These are phyloP conservation scores for Bergia sp. DNA, from an alignment of 92 coral and sea anemone genomes.

Conservation along the genomic window DNA sequence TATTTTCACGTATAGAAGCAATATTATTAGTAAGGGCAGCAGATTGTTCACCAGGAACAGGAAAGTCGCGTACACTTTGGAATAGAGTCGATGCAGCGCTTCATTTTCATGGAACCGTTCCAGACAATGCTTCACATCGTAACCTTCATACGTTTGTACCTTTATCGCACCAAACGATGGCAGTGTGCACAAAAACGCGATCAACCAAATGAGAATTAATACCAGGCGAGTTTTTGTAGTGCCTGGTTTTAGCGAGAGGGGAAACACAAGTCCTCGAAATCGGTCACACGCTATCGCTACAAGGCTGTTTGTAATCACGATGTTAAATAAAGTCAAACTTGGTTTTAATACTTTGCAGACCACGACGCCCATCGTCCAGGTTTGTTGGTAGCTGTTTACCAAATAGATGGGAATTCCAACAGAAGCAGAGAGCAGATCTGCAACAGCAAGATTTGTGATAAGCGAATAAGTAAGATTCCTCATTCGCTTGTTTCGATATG, in stretches of 20 bases:
- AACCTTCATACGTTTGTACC: neutral
- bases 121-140: slow-evolving; percentile 39
- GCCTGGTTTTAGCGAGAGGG: slow-evolving; percentile 74
- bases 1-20: slow-evolving; percentile 65
- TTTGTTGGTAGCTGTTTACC: slow-evolving; percentile 45
- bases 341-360: slow-evolving; percentile 79
- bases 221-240: slow-evolving; percentile 77
- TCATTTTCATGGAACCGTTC: slow-evolving; percentile 62
- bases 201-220: slow-evolving; percentile 67
- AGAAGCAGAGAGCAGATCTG: slow-evolving; percentile 66
- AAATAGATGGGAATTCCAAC: slow-evolving; percentile 67
- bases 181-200: slow-evolving; percentile 71
- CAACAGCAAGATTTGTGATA: slow-evolving; percentile 76
- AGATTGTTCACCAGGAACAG: slow-evolving; percentile 63
- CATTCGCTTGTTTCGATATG: slow-evolving; percentile 69
- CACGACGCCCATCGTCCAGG: slow-evolving; percentile 76
- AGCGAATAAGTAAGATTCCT: slow-evolving; percentile 68
- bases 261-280: slow-evolving; percentile 80
- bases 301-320: slow-evolving; percentile 80
- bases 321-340: slow-evolving; percentile 68
- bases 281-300: slow-evolving; percentile 91
- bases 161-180: slow-evolving; percentile 74
- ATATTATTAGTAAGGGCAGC: slow-evolving; percentile 70
- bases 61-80: slow-evolving; percentile 61
- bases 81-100: slow-evolving; percentile 39